Evolutionary conservation across 1,140 invertebrate species (phyloP), one percentile per base, ranked within the genome.

Genomic region (Trachymyrmex cornetzi): DNA sequence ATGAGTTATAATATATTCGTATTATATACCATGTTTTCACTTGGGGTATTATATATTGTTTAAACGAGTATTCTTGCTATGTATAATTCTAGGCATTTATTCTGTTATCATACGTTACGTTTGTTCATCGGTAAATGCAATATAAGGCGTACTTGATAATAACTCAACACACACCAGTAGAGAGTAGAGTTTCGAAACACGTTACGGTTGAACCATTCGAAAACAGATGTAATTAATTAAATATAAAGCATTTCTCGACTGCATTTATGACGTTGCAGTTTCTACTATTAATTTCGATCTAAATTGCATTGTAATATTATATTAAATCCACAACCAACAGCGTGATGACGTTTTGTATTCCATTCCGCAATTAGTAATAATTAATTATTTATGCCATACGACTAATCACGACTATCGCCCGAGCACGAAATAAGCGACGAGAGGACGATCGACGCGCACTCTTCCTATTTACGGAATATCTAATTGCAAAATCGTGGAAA

Each of bases 401-500:
- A 79, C 74, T 82, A 82, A 72, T 82, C 66, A 72, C 24, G 55
- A 72, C 50, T 63, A 75, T 53, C 71, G 38, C 22, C 16, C n/a
- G 72, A 0, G 64, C 53, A 38, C 81, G 67, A 50, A 75, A 84
- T 74, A 84, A 85, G 50, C 30, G 59, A 34, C 72, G 24, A 64
- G 63, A 55, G n/a, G 24, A 48, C 63, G 27, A 44, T 16, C 59
- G 27, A 19, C 59, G 53, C 19, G 27, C 55, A 57, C 44, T 75
- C 50, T 59, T 69, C 84, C 85, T 80, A 80, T 86, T 80, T 80
- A 50, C 72, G 82, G 38, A 77, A 80, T 80, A 80, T 87, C 77
- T 89, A 89, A 89, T 89, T 89, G 88, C 86, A 87, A 89, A 85
- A 82, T 89, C 63, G 57, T 87, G 74, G 84, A 87, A 84, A 89